Evolutionary conservation across 1,140 invertebrate species (phyloP).

Genomic region (silkworm (Bombyx mori)): DNA sequence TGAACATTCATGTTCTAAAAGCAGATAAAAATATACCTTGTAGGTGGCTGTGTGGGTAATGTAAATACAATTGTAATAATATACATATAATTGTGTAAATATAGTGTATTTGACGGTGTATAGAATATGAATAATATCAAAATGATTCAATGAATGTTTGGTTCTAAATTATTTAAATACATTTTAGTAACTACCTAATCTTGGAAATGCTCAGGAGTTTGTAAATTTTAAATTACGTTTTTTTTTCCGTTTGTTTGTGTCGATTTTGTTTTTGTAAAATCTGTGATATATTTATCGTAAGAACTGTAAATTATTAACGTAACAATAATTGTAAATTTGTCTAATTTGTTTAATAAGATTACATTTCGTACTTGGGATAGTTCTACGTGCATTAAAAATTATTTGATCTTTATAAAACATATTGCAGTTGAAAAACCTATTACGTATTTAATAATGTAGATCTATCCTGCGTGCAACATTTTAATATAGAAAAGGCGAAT

Average conservation of each 20-base stretch:
- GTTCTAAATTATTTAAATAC: constrained; percentile 46
- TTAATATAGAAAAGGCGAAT: too few relatives aligned
- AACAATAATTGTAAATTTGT: constrained; percentile 44
- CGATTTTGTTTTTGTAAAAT: constrained; percentile 58
- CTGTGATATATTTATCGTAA: constrained; percentile 72
- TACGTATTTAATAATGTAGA: too few relatives aligned
- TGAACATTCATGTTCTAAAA: too few relatives aligned
- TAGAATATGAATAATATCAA: too few relatives aligned
- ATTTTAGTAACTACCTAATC: constrained; percentile 36
- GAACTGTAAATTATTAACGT: constrained; percentile 47
- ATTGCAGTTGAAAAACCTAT: too few relatives aligned
- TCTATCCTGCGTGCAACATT: too few relatives aligned
- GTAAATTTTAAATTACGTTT: constrained; percentile 4
- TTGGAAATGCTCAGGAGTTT: constrained; percentile 23
- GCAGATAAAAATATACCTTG: background rate
- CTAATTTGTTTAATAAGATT: constrained; percentile 27
- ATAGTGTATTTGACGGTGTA: background rate
- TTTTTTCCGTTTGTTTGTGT: constrained; percentile 27
- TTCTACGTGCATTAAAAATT: background rate
- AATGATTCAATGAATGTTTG: constrained; percentile 10
- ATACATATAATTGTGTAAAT: constrained; percentile 43
- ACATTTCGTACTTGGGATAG: constrained; percentile 3
- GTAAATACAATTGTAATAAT: constrained; percentile 51
- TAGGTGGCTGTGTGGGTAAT: constrained; percentile 10
- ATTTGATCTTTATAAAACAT: background rate